phyloP scores from a whole-genome alignment of 2,797 vertebrate species.

The Phoxinus dragarum region DNA sequence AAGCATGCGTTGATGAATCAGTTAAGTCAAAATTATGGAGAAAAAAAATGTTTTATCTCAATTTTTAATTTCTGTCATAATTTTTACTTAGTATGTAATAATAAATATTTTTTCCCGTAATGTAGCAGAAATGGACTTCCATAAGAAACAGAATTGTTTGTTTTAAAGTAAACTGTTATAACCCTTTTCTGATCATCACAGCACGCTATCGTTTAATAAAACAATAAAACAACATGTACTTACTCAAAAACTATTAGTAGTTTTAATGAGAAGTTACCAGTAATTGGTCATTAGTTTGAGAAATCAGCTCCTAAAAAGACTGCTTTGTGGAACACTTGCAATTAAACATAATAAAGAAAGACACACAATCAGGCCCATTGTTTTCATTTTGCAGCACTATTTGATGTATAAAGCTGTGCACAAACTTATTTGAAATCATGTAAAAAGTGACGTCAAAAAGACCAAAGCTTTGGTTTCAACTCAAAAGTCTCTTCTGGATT shows the following conservation, averaged over 20 bases:
- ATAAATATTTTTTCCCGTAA: not conserved
- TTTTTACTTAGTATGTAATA: no score
- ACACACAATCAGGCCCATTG: not conserved
- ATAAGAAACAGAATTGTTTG: not conserved
- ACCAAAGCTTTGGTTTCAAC: not conserved
- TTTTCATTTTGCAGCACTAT: not conserved
- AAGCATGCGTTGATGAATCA: not conserved
- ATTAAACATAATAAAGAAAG: not conserved
- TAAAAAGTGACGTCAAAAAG: not conserved
- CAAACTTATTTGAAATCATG: not conserved
- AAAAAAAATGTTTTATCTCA: no score
- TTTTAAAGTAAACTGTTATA: not conserved
- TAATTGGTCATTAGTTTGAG: not conserved
- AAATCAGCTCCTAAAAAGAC: not conserved
- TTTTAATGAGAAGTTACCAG: not conserved
- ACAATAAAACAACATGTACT: not conserved
- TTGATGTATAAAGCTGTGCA: not conserved
- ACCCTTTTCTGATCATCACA: not conserved
- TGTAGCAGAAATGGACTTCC: not conserved
- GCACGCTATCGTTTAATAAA: not conserved
- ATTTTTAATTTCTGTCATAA: no score
- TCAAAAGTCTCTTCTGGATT: not conserved
- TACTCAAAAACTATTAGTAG: not conserved
- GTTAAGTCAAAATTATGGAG: not conserved
- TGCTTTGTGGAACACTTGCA: not conserved